A percentile compares a stretch with the other conserved stretches of the same genome.
phyloP scores from a whole-genome alignment of 2,888 invertebrate genomes.

The Acanthococcus lagerstroemiae region DNA sequence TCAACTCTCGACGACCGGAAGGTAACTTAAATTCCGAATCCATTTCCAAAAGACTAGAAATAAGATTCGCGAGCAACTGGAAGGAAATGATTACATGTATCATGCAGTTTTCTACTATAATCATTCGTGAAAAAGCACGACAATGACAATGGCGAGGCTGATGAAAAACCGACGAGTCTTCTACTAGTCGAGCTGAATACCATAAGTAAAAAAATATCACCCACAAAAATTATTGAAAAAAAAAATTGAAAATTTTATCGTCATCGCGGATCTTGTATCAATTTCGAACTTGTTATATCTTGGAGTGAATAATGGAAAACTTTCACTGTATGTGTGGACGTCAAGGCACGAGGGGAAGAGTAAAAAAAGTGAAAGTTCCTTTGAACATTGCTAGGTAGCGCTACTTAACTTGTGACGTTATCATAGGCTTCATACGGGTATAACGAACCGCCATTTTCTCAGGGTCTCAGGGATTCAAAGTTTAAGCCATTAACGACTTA shows the following conservation, averaged over 20 bases:
- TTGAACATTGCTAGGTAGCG: no score
- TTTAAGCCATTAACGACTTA: no score
- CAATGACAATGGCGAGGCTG: neutral
- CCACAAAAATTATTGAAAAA: neutral
- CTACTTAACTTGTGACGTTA: no score
- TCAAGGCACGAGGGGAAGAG: no score
- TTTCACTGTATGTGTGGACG: no score
- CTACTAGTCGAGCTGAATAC: no score
- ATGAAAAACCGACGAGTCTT: no score
- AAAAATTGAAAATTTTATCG: conserved; percentile 1
- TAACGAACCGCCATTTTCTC: no score
- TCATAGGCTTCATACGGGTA: no score
- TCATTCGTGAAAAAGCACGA: neutral
- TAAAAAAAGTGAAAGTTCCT: no score
- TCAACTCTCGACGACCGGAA: conserved; percentile 21
- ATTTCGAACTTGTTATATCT: conserved; percentile 24
- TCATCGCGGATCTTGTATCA: conserved; percentile 15
- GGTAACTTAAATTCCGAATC: conserved; percentile 25
- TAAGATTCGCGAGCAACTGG: conserved; percentile 1
- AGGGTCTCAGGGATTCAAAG: no score
- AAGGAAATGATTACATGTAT: conserved; percentile 5
- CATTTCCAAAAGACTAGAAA: neutral
- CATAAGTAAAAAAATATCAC: no score
- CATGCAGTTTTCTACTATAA: conserved; percentile 2
- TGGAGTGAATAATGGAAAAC: conserved; percentile 16